phyloP scores from a whole-genome alignment of 2,113 vertebrate species.

The Cairina moschata region DNA sequence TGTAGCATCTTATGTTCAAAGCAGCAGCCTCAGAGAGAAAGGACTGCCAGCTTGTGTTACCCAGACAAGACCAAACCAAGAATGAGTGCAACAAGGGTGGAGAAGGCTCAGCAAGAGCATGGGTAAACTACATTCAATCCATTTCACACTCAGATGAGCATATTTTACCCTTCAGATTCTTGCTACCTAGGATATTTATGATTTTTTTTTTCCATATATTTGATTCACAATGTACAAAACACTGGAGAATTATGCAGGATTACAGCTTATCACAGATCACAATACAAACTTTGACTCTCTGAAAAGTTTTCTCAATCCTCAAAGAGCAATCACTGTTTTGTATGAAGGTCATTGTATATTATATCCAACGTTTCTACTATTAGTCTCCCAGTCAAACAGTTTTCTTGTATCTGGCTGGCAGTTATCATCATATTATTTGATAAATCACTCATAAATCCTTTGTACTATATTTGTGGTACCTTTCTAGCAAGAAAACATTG shows the following conservation, averaged over 20 bases:
- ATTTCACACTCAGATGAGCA: neutral
- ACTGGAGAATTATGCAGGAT: neutral
- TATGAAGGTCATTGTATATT: slow-evolving; percentile 33
- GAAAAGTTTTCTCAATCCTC: neutral
- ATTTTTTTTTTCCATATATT: neutral
- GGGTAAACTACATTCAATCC: neutral
- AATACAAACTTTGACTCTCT: neutral
- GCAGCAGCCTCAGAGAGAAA: neutral
- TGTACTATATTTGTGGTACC: slow-evolving; percentile 42
- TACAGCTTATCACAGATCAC: neutral
- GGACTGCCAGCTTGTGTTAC: neutral
- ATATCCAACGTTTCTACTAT: slow-evolving; percentile 49
- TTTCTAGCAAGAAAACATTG: slow-evolving; percentile 11
- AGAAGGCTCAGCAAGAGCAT: neutral
- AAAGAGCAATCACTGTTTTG: neutral
- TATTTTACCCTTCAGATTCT: neutral
- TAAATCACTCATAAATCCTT: slow-evolving; percentile 44
- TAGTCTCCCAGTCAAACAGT: slow-evolving; percentile 46
- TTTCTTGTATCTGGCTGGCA: slow-evolving; percentile 54
- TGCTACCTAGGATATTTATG: neutral
- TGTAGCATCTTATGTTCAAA: neutral
- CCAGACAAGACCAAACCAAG: neutral
- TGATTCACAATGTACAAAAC: neutral
- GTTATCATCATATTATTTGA: slow-evolving; percentile 38
- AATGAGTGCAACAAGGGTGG: accelerated